phyloP scores from a whole-genome alignment of 2,888 invertebrate species.

The Beris chalybata region DNA sequence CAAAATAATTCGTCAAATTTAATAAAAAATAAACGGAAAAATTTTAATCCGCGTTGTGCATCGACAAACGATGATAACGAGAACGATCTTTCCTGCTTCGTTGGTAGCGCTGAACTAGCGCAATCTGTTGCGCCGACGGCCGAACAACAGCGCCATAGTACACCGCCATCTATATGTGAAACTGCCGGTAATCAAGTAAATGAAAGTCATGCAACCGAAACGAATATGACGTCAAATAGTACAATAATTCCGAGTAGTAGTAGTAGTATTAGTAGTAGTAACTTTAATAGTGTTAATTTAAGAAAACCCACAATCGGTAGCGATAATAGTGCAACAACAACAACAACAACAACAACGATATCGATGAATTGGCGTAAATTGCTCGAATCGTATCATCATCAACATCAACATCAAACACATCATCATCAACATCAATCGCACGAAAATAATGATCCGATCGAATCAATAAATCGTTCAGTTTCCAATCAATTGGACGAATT shows the following conservation, averaged over 20 bases:
- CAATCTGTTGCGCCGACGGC: not conserved
- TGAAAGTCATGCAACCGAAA: not conserved
- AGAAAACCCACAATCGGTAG: conserved; percentile 2
- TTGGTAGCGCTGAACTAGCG: not conserved
- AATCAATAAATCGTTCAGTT: no score
- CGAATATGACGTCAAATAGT: conserved; percentile 1
- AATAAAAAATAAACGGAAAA: conserved; percentile 38
- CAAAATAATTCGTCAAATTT: conserved; percentile 3
- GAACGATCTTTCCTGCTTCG: not conserved
- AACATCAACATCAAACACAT: not conserved
- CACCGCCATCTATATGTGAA: not conserved
- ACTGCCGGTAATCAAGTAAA: not conserved
- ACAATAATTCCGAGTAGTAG: conserved; percentile 3
- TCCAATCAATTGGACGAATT: not conserved
- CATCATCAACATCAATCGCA: not conserved
- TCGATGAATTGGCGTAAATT: conserved; percentile 24
- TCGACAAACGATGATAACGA: conserved; percentile 28
- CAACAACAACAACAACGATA: conserved; percentile 12
- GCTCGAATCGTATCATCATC: conserved; percentile 4
- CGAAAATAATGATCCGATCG: not conserved
- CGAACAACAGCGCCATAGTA: not conserved
- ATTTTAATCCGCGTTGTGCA: conserved; percentile 37
- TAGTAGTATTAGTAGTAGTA: conserved; percentile 7
- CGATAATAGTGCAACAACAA: not conserved
- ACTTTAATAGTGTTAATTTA: not conserved